phyloP scores from a whole-genome alignment of 2,113 vertebrate genomes.

The Percina caprodes region DNA sequence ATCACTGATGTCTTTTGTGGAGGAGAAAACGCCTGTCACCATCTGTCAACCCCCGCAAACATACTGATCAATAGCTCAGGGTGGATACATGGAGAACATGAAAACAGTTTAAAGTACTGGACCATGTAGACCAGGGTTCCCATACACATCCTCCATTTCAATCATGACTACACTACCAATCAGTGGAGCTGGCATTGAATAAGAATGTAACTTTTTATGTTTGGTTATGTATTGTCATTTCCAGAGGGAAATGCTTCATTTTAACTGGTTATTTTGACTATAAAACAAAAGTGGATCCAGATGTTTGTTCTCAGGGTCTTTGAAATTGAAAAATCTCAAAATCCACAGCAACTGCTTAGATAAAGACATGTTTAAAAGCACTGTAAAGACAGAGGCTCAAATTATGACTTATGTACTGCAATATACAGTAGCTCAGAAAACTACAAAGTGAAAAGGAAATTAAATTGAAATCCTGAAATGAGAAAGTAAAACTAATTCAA shows the following conservation, averaged over 20 bases:
- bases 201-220: neutral
- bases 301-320: neutral
- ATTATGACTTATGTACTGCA: neutral
- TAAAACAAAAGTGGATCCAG: neutral
- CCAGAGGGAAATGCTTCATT: neutral
- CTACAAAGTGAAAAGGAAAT: neutral
- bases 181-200: neutral
- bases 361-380: neutral
- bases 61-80: neutral
- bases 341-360: neutral
- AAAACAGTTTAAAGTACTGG: neutral
- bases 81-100: neutral
- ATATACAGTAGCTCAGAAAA: neutral
- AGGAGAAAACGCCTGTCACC: slow-evolving; percentile 44
- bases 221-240: neutral
- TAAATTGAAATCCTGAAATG: neutral
- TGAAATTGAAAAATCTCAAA: neutral
- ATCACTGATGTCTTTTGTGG: slow-evolving; percentile 47
- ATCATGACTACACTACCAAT: neutral
- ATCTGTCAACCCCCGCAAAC: slow-evolving; percentile 51
- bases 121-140: neutral
- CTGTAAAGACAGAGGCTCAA: neutral
- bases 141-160: neutral
- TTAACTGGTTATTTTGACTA: neutral
- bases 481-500: slow-evolving; percentile 3